Base-by-base conservation (phyloP, 2,113 vertebrate species). In the Elephantulus edwardii region DNA sequence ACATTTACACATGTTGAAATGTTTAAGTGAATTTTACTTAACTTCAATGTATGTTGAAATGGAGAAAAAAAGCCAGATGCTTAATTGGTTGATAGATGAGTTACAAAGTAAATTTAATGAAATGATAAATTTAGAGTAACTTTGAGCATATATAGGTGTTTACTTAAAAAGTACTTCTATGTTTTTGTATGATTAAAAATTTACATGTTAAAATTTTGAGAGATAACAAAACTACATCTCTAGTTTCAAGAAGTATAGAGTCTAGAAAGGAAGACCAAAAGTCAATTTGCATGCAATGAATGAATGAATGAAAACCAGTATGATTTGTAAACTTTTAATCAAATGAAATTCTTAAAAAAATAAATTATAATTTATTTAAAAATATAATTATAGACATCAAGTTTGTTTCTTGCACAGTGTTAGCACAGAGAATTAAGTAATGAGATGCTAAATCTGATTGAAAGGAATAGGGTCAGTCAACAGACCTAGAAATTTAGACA, bases 11-110 rank as follows among this genome's bases (percentile, higher is more conserved):
- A 20, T 70, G 48, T 19, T 46, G 38, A 68, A 56, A 28, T 79
- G 33, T 83, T 70, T 75, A 62, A 35, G 48, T 91, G 56, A 89
- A 70, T 50, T 38, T 60, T 85, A 52, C 24, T 72, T 40, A 83
- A 54, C 50, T 79, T n/a, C 83, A 88, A 76, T 13, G 83, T 91
- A 83, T 72, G 54, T 60, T 76, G 28, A 62, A 56, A 48, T 91
- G 56, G 42, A 48, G 35, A 30, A 58, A 90, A 88, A 5, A 35
- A 81, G 62, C 20, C 46, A n/a, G n/a, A n/a, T n/a, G n/a, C n/a
- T n/a, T n/a, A n/a, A n/a, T n/a, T n/a, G n/a, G n/a, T n/a, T n/a
- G 5, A 58, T 35, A 26, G 68, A 52, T 60, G 81, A 62, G 76
- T 74, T 33, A 46, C 46, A 71, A 91, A 83, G 24, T 2, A 48